These are phyloP conservation scores for Agrochola macilenta DNA, from an alignment of 2,888 invertebrate genomes.

Conservation along the genomic window DNA sequence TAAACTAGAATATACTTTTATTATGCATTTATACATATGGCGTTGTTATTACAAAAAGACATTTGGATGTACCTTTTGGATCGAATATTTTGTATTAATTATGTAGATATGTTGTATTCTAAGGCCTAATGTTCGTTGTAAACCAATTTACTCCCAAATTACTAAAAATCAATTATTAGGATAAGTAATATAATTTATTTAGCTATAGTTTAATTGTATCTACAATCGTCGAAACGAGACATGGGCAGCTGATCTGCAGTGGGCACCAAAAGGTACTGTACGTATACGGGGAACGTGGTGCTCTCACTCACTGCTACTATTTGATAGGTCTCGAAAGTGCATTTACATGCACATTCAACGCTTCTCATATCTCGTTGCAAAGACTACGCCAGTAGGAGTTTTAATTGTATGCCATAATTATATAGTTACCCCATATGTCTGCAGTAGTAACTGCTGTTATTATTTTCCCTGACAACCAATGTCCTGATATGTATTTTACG, in stretches of 20 bases:
- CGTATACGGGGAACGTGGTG: too few relatives aligned
- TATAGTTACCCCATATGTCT: slow-evolving; percentile 45
- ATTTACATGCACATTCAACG: slow-evolving; percentile 10
- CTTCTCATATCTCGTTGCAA: slow-evolving; percentile 26
- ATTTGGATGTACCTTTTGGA: slow-evolving; percentile 64
- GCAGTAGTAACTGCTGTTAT: slow-evolving; percentile 9
- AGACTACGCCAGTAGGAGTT: slow-evolving; percentile 22
- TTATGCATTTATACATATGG: slow-evolving; percentile 62
- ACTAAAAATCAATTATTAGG: slow-evolving; percentile 67
- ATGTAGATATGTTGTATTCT: slow-evolving; percentile 40
- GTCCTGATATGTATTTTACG: slow-evolving; percentile 17
- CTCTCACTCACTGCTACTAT: too few relatives aligned
- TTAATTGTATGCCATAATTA: slow-evolving; percentile 46
- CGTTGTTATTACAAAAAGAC: slow-evolving; percentile 57
- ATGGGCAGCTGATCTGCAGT: not conserved
- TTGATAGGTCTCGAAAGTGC: slow-evolving; percentile 9
- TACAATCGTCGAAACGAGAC: slow-evolving; percentile 22
- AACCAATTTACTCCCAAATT: slow-evolving; percentile 66
- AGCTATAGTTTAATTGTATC: slow-evolving; percentile 39
- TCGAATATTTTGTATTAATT: slow-evolving; percentile 55
- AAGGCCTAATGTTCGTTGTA: slow-evolving; percentile 60
- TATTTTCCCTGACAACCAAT: not conserved
- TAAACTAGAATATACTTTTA: slow-evolving; percentile 56
- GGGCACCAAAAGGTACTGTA: not conserved
- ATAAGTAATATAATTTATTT: slow-evolving; percentile 50